Evolutionary conservation across 2,888 invertebrate species (phyloP).

Genomic region (Sialis fuliginosa): DNA sequence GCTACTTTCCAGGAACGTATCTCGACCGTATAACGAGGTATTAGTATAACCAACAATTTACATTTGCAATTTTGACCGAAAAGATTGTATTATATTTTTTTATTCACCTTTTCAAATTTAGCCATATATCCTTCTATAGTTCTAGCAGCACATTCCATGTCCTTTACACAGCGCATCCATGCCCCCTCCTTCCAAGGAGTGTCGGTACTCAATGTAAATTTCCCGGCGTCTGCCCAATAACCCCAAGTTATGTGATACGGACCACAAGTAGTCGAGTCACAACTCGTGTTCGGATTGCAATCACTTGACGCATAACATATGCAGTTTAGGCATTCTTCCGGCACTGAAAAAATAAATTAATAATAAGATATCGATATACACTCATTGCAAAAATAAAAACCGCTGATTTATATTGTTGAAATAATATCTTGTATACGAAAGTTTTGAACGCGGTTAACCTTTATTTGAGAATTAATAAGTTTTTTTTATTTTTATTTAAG

Average conservation of each 20-base stretch:
- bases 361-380: too few relatives aligned
- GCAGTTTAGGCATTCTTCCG: conserved; percentile 61
- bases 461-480: too few relatives aligned
- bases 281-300: conserved; percentile 44
- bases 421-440: too few relatives aligned
- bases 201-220: conserved; percentile 41
- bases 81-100: too few relatives aligned
- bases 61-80: too few relatives aligned
- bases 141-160: conserved; percentile 58
- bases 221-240: conserved; percentile 73
- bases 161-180: conserved; percentile 51
- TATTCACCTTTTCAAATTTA: conserved; percentile 48
- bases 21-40: too few relatives aligned
- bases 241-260: conserved; percentile 74
- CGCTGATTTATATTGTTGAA: too few relatives aligned
- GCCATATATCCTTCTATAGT: conserved; percentile 70
- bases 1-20: too few relatives aligned
- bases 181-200: conserved; percentile 38
- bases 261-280: conserved; percentile 59
- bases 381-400: too few relatives aligned
- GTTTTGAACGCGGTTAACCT: too few relatives aligned
- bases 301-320: conserved; percentile 66
- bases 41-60: too few relatives aligned
- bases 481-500: too few relatives aligned
- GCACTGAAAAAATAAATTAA: conserved; percentile 25